phyloP scores from a whole-genome alignment of 1,140 invertebrate genomes.

The Caenorhabditis latens region DNA sequence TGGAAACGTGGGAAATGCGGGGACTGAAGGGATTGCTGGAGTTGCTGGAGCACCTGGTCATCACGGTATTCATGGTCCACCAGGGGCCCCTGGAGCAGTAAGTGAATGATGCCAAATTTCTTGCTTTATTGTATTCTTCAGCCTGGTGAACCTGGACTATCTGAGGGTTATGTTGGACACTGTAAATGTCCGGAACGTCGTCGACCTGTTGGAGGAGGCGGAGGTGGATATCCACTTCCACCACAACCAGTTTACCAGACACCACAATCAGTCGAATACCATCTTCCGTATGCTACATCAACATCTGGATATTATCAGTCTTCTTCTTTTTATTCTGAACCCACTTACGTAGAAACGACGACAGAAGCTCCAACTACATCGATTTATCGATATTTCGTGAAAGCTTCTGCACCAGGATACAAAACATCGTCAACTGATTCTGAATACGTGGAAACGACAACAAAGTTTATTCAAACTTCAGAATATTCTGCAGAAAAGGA shows the following conservation, averaged over 20 bases:
- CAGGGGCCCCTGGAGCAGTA: slow-evolving; percentile 4
- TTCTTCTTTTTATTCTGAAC: not conserved
- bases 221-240: not conserved
- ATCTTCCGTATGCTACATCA: not conserved
- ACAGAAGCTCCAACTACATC: slow-evolving; percentile 2
- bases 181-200: slow-evolving; percentile 37
- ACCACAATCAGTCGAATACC: not conserved
- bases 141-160: slow-evolving; percentile 1
- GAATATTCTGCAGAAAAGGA: not conserved
- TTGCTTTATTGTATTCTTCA: not conserved
- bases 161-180: not conserved
- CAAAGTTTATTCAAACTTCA: too few species aligned
- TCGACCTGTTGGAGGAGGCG: not conserved
- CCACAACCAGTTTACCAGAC: not conserved
- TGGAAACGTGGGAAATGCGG: slow-evolving; percentile 1
- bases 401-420: not conserved
- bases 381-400: slow-evolving; percentile 22
- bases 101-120: not conserved
- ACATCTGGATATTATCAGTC: not conserved
- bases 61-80: slow-evolving; percentile 13
- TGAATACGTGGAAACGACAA: not conserved
- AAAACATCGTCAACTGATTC: not conserved
- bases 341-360: not conserved
- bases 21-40: slow-evolving; percentile 48
- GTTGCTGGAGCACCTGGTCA: not conserved